Conservation (phyloP, 1,140 invertebrate species). For the Microplitis mediator region DNA sequence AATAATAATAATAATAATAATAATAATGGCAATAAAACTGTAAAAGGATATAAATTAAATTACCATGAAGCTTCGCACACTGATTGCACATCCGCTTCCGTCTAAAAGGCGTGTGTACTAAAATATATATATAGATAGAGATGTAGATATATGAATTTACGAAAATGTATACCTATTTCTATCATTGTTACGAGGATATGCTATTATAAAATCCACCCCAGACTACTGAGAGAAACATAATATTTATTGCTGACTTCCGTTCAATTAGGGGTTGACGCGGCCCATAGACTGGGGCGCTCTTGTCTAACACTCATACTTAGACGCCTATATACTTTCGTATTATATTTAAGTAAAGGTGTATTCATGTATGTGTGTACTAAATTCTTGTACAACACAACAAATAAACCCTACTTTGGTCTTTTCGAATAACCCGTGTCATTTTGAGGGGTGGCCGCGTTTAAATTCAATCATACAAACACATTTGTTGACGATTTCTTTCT, state of each 20-base stretch:
- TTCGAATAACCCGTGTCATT: background rate
- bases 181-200: slow-evolving; percentile 30
- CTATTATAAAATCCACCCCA: slow-evolving; percentile 52
- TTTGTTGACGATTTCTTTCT: background rate
- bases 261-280: slow-evolving; percentile 55
- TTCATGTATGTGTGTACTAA: background rate
- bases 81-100: slow-evolving; percentile 55
- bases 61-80: slow-evolving; percentile 31
- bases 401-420: background rate
- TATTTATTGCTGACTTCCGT: slow-evolving; percentile 59
- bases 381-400: background rate
- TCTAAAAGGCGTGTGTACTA: slow-evolving; percentile 12
- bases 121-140: background rate
- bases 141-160: slow-evolving; percentile 11
- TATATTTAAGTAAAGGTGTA: background rate
- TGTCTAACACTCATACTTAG: background rate
- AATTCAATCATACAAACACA: background rate
- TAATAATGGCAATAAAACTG: slow-evolving; percentile 28
- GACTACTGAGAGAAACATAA: slow-evolving; percentile 44
- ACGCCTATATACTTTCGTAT: background rate
- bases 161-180: slow-evolving; percentile 29
- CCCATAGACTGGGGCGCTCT: slow-evolving; percentile 15
- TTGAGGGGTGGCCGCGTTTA: background rate
- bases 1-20: background rate
- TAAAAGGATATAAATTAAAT: slow-evolving; percentile 22